Conservation (phyloP, 92 coral and sea anemone genomes). For the Galaxea fascicularis region DNA sequence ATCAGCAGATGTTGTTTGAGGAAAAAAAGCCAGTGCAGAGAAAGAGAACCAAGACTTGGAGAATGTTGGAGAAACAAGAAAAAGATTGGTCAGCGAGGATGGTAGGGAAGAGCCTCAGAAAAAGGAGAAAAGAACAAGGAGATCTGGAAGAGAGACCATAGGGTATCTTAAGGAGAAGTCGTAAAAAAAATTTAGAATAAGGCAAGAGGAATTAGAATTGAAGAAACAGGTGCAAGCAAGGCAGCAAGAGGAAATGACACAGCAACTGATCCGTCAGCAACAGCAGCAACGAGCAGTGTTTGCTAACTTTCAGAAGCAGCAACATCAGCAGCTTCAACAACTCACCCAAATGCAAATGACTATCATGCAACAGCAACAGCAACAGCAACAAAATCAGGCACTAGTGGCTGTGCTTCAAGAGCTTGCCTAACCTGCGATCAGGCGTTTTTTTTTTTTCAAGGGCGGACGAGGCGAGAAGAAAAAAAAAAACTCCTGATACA, state of each 20-base stretch:
- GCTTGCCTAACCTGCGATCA: no score
- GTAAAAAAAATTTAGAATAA: slow-evolving; percentile 37
- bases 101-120: slow-evolving; percentile 31
- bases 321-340: slow-evolving; percentile 58
- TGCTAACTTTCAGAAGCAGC: slow-evolving; percentile 54
- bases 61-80: slow-evolving; percentile 45
- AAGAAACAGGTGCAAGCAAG: slow-evolving; percentile 42
- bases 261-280: slow-evolving; percentile 58
- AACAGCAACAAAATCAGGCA: slow-evolving; percentile 51
- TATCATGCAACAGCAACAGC: slow-evolving; percentile 45
- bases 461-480: no score
- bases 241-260: slow-evolving; percentile 52
- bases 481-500: no score
- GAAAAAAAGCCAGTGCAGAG: slow-evolving; percentile 40
- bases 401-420: slow-evolving; percentile 41
- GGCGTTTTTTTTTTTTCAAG: no score
- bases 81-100: slow-evolving; percentile 32
- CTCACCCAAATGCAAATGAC: slow-evolving; percentile 57
- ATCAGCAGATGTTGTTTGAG: slow-evolving; percentile 34
- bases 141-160: slow-evolving; percentile 57
- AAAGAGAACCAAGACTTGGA: slow-evolving; percentile 61
- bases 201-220: slow-evolving; percentile 47
- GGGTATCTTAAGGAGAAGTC: slow-evolving; percentile 46
- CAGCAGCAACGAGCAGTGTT: slow-evolving; percentile 44
- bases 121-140: slow-evolving; percentile 34